These are phyloP conservation scores for Phymanthus crucifer DNA, from an alignment of 92 coral and sea anemone genomes.

Conservation along the genomic window DNA sequence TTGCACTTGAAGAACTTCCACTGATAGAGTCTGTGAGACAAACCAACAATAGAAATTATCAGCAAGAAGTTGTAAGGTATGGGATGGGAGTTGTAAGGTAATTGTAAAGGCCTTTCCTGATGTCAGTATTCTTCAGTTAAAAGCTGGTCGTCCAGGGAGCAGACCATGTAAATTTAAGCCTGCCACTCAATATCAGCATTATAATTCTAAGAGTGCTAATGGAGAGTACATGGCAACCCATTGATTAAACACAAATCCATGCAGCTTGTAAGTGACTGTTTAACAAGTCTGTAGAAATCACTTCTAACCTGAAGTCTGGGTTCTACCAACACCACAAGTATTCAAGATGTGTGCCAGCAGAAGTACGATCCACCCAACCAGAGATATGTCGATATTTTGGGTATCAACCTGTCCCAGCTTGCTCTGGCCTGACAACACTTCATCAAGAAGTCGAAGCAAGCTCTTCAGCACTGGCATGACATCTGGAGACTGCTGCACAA, in stretches of 20 bases:
- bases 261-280: neutral
- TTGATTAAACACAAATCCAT: neutral
- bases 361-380: conserved; percentile 87
- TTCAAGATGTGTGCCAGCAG: conserved; percentile 82
- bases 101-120: too few species aligned
- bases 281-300: neutral
- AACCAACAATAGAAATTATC: neutral
- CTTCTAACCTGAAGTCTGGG: conserved; percentile 11
- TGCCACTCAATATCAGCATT: too few species aligned
- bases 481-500: conserved; percentile 84
- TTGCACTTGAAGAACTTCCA: neutral
- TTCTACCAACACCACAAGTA: conserved; percentile 52
- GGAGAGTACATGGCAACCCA: too few species aligned
- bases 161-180: too few species aligned
- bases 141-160: too few species aligned
- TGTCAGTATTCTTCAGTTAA: too few species aligned
- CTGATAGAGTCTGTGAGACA: neutral
- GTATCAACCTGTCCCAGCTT: conserved; percentile 46
- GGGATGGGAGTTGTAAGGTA: too few species aligned
- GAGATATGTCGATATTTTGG: conserved; percentile 57
- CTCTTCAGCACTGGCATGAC: conserved; percentile 69
- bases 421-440: conserved; percentile 47
- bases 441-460: conserved; percentile 73
- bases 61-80: neutral
- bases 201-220: too few species aligned